These are phyloP conservation scores for Chelon labrosus DNA, from an alignment of 2,797 vertebrate species.

Conservation along the genomic window DNA sequence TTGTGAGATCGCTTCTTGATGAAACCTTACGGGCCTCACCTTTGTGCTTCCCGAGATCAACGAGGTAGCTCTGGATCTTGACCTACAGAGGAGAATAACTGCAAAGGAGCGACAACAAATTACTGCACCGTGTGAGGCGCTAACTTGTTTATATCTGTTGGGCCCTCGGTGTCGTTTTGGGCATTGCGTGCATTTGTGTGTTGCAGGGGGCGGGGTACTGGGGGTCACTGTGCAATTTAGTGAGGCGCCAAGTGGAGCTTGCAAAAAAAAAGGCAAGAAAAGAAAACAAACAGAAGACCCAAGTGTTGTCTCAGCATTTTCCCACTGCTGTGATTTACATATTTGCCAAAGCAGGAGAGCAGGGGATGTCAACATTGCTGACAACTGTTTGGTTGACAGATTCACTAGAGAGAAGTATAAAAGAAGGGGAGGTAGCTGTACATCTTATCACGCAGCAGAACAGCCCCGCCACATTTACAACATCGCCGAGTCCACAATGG, in stretches of 20 bases:
- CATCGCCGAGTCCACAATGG: conserved; percentile 47
- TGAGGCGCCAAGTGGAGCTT: conserved; percentile 49
- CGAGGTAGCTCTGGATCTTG: conserved; percentile 50
- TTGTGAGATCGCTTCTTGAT: conserved; percentile 43
- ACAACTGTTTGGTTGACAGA: conserved; percentile 68
- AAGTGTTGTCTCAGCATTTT: conserved; percentile 65
- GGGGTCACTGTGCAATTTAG: conserved; percentile 78
- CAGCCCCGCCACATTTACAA: conserved; percentile 56
- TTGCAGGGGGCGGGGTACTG: conserved; percentile 46
- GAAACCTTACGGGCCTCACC: conserved; percentile 38
- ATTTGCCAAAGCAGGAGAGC: conserved; percentile 57
- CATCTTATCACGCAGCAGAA: conserved; percentile 53
- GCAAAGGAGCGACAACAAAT: conserved; percentile 65
- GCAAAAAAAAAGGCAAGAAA: conserved; percentile 10
- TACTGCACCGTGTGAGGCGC: conserved; percentile 56
- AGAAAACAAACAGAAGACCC: conserved; percentile 51
- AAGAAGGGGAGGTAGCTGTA: conserved; percentile 25
- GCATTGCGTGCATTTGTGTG: conserved; percentile 39
- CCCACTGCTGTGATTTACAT: conserved; percentile 59
- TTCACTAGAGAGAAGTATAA: conserved; percentile 54
- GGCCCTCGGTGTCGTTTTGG: conserved; percentile 53
- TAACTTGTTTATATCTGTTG: conserved; percentile 66
- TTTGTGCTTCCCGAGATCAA: conserved; percentile 57
- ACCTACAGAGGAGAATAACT: conserved; percentile 59
- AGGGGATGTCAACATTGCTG: conserved; percentile 63